phyloP scores from a whole-genome alignment of 2,888 invertebrate species.

The Clivina fossor region DNA sequence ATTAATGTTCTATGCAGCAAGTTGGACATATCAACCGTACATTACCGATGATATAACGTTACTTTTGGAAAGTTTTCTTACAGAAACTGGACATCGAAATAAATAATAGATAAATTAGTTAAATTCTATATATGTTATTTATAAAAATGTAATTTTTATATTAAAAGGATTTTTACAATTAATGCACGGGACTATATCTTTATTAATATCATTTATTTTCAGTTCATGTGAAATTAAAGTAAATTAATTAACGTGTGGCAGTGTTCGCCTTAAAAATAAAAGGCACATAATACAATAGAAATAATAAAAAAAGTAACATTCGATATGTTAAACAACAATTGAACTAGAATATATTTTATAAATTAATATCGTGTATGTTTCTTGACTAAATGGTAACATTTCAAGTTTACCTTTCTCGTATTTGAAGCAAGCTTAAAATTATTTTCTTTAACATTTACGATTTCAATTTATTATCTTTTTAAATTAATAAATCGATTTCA shows the following conservation, averaged over 20 bases:
- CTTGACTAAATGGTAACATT: conserved; percentile 13
- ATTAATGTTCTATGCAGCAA: conserved; percentile 53
- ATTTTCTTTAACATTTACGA: too few species aligned
- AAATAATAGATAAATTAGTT: conserved; percentile 37
- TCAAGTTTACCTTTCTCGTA: too few species aligned
- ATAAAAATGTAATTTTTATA: conserved; percentile 13
- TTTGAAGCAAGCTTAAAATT: too few species aligned
- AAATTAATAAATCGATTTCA: too few species aligned
- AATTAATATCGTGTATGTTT: conserved; percentile 13
- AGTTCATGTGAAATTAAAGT: conserved; percentile 20
- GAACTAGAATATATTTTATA: conserved; percentile 7
- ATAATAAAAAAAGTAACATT: conserved; percentile 1
- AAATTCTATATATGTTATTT: neutral
- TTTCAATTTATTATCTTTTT: too few species aligned
- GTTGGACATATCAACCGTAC: conserved; percentile 55
- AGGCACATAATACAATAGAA: conserved; percentile 27
- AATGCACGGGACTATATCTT: conserved; percentile 9
- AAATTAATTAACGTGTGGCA: conserved; percentile 22
- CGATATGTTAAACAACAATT: neutral
- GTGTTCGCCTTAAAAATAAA: conserved; percentile 27
- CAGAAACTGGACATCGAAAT: conserved; percentile 51
- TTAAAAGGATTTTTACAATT: conserved; percentile 10
- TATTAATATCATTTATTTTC: conserved; percentile 20
- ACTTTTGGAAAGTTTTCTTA: conserved; percentile 49
- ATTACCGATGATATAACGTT: conserved; percentile 46